phyloP scores from a whole-genome alignment of 2,113 vertebrate genomes.

The Lates calcarifer region DNA sequence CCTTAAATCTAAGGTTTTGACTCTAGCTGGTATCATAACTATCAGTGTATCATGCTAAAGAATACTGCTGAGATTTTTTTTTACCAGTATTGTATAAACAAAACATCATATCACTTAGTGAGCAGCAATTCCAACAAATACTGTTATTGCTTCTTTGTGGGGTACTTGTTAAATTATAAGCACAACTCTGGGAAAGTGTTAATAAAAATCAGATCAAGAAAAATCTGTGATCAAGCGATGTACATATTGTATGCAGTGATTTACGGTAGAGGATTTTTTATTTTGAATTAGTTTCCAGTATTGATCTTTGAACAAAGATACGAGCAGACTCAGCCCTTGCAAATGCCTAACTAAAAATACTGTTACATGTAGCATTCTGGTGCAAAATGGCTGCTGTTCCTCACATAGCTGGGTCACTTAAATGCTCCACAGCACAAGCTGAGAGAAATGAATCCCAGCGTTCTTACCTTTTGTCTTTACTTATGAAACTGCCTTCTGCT shows the following conservation, averaged over 20 bases:
- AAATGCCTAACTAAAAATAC: neutral
- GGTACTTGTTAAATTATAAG: conserved; percentile 27
- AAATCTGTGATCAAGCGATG: conserved; percentile 19
- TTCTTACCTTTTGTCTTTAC: neutral
- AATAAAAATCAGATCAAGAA: conserved; percentile 68
- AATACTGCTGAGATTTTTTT: conserved; percentile 38
- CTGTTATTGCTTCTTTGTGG: conserved; percentile 32
- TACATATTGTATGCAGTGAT: neutral
- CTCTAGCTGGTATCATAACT: conserved; percentile 36
- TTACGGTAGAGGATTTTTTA: neutral
- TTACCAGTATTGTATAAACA: conserved; percentile 40
- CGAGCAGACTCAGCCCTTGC: neutral
- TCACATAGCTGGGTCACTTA: neutral
- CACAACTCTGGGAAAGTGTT: conserved; percentile 57
- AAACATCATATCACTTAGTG: neutral
- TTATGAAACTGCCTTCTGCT: neutral
- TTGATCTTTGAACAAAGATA: neutral
- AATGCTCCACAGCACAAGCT: neutral
- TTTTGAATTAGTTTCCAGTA: neutral
- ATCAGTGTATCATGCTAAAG: conserved; percentile 32
- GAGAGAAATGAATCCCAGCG: neutral
- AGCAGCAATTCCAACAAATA: conserved; percentile 21
- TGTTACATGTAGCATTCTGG: conserved; percentile 21
- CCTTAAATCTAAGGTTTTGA: conserved; percentile 26
- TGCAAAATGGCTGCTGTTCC: conserved; percentile 23